Evolutionary conservation across 2,888 invertebrate species (phyloP).

Genomic region (Ethmia dodecea): DNA sequence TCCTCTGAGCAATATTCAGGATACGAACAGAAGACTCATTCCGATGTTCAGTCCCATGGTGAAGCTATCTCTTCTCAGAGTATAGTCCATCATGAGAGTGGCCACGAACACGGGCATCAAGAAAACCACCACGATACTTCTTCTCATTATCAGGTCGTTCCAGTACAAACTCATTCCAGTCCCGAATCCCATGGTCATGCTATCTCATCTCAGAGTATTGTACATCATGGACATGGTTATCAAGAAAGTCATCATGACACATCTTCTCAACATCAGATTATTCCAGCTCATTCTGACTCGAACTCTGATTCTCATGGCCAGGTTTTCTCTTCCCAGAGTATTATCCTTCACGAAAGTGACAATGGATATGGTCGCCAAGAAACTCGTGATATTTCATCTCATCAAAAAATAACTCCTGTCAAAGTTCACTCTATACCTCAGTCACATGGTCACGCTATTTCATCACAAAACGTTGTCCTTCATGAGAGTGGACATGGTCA

Average conservation of each 20-base stretch:
- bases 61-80: slow-evolving; percentile 22
- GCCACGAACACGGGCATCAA: not conserved
- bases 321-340: not conserved
- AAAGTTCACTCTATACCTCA: not conserved
- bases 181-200: not conserved
- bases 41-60: slow-evolving; percentile 6
- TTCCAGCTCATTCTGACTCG: not conserved
- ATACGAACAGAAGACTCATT: not conserved
- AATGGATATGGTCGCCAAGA: not conserved
- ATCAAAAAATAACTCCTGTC: not conserved
- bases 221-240: not conserved
- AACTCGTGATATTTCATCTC: not conserved
- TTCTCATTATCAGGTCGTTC: too few species aligned
- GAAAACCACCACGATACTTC: not conserved
- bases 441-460: slow-evolving; percentile 1
- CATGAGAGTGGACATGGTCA: not conserved
- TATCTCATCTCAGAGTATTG: not conserved
- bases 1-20: not conserved
- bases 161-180: not conserved
- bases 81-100: slow-evolving; percentile 22
- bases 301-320: not conserved
- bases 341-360: not conserved
- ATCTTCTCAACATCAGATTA: not conserved
- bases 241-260: not conserved
- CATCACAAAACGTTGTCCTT: slow-evolving; percentile 2